Evolutionary conservation across 2,888 invertebrate genomes (phyloP), one percentile per base, ranked within the genome.

Genomic region (Frankliniella fusca): DNA sequence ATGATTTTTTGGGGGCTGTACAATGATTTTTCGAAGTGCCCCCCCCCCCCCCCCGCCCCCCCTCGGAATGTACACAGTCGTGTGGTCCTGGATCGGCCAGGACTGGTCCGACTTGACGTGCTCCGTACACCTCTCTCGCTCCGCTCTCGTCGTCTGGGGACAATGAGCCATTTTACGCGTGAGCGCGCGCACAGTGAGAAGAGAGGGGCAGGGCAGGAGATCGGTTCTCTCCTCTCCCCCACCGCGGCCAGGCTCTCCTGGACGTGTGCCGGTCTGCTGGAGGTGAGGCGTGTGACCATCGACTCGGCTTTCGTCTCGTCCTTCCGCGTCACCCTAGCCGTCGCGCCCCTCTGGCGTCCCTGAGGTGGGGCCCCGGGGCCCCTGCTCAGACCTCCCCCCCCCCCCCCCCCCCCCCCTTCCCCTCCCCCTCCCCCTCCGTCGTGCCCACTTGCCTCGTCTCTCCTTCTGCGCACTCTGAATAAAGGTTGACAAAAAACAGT

Each of bases 161-260:
- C 61, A 61, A 61, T 61, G 61, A 61, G 61, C 61, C 61, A 61
- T 61, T 61, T 61, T 61, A 61, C 61, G 61, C 61, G 61, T 61
- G 61, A 61, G 61, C 15, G 61, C 61, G 10, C 61, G 61, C 10
- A 0, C 61, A 9, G 54, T 54, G 54, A 61, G 54, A 54, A 10
- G 54, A 3, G 61, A 61, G 61, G 15, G 61, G 61, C 61, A 61
- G 0, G 18, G 61, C 61, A 11, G 61, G 20, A 18, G 61, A 38
- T 38, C 38, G 38, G 38, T 38, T 38, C 38, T 38, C 61, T 18
- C 38, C 38, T 5, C 38, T 3, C 38, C 38, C 38, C 38, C 38
- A 2, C 5, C 38, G 3, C 38, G 38, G 38, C 38, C 61, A 15
- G 61, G 8, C 54, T 54, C 15, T 54, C 54, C 54, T 54, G 54